Base-by-base conservation (phyloP, 2,797 vertebrate species). In the Florisuga fusca region DNA sequence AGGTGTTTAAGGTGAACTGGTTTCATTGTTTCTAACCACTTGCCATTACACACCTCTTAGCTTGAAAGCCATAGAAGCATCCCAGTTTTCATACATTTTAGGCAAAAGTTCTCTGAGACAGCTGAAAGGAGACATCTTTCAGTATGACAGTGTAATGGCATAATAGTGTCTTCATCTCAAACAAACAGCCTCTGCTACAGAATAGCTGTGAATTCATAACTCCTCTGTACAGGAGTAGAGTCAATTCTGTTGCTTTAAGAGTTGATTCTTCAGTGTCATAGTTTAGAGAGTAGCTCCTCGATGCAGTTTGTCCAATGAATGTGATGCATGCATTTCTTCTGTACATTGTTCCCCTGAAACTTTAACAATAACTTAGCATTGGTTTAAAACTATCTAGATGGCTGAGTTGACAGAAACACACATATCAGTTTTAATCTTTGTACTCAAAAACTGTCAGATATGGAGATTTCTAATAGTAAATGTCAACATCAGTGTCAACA, bases 51-150 rank as follows among this genome's bases (percentile, higher is more conserved):
- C 73, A 87, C 50, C 31, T 83, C 84, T 93, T 92, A 72, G 77
- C 93, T 77, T 77, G 84, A 89, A 90, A 95, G 68, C 72, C 93
- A 36, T 92, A 90, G 89, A 96, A 95, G 68, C 57, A 93, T 75
- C 64, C 58, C 2, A 0, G 33, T 92, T 94, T 94, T 90, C 82
- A 90, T 61, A 86, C 16, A 51, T 89, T 91, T 79, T 89, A 93
- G 82, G 59, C 54, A 81, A 89, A 96, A 75, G 73, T 57, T 38
- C 75, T 83, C 78, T 94, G 87, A 92, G 73, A 51, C 73, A 43
- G 31, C 41, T 84, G 92, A 92, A 81, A 93, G 90, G 43, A 94
- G 34, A 84, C 86, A 96, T 94, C 88, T 72, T 77, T 97, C 92
- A 95, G 79, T 34, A 33, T 81, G 89, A 91, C 95, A 96, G 59